A percentile compares a stretch with the other conserved stretches of the same genome.
Conservation (phyloP, 2,113 vertebrate genomes). For the Grammomys dolichurus region DNA sequence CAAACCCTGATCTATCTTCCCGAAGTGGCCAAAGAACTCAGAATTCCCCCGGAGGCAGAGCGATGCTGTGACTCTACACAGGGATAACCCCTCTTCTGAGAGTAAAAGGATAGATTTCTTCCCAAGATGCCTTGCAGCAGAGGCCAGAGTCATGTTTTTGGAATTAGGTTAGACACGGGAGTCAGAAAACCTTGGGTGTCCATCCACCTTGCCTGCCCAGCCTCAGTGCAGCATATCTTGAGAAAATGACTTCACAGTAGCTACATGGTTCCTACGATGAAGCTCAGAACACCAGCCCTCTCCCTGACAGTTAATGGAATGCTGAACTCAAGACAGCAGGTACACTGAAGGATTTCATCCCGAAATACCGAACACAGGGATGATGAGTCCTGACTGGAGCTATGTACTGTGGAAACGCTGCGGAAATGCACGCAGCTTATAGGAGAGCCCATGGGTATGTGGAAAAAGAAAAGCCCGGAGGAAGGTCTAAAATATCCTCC, state of each 20-base stretch:
- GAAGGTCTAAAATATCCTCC: not conserved
- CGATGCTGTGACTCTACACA: no score
- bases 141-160: not conserved
- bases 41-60: not conserved
- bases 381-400: not conserved
- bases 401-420: rapidly evolving
- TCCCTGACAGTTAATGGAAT: not conserved
- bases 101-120: not conserved
- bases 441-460: not conserved
- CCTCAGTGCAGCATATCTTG: not conserved
- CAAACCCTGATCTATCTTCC: not conserved
- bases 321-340: no score
- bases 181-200: not conserved
- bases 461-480: not conserved
- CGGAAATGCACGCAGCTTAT: not conserved
- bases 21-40: not conserved
- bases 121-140: not conserved
- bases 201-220: not conserved
- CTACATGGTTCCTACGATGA: not conserved
- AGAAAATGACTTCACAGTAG: not conserved
- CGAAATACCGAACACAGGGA: not conserved
- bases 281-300: not conserved
- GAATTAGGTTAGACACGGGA: not conserved
- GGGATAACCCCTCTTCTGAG: no score
- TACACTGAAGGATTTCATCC: not conserved